Base-by-base conservation (phyloP, 2,888 invertebrate genomes). In the Melanotus villosus region DNA sequence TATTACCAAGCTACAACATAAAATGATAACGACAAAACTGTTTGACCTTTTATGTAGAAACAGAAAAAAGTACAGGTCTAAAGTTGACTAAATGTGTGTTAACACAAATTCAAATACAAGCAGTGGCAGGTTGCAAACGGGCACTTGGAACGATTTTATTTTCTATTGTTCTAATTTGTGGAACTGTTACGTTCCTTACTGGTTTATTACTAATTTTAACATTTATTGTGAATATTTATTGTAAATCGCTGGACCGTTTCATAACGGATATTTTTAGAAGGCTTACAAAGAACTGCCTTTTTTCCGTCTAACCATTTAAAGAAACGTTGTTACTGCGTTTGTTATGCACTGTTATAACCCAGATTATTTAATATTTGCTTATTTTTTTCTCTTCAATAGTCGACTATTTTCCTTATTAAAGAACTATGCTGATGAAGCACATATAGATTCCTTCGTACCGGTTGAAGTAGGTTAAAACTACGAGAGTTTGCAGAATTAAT, bases 131-230 rank as follows among this genome's bases (percentile, higher is more conserved):
- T 32, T 52, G 52, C 32, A 52, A 18, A n/a, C 52, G 52, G 12
- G 14, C 32, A 32, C 5, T 34, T 50, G 10, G 32, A 41, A 19
- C 26, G 52, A 62, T 62, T 62, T 62, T 50, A 60, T 60, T 52
- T 62, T 36, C 62, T 38, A 52, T 62, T 62, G 62, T 62, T 62
- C 62, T 47, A 32, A 38, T 50, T n/a, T 62, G 47, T 38, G 52
- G 36, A 41, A 52, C 6, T 38, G 26, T 52, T 16, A 32, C n/a
- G n/a, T 45, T 59, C 41, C 12, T 10, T 21, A 41, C 43, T 59
- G 26, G 23, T 23, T 58, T 43, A 14, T 21, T 16, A 19, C 19
- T 18, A 14, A 14, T 19, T 2, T 1, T 12, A 34, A 12, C 14
- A 43, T 43, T 18, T 18, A 43, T 43, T 19, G n/a, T n/a, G n/a